Base-by-base conservation (phyloP, 2,797 vertebrate species). In the Falco cherrug region DNA sequence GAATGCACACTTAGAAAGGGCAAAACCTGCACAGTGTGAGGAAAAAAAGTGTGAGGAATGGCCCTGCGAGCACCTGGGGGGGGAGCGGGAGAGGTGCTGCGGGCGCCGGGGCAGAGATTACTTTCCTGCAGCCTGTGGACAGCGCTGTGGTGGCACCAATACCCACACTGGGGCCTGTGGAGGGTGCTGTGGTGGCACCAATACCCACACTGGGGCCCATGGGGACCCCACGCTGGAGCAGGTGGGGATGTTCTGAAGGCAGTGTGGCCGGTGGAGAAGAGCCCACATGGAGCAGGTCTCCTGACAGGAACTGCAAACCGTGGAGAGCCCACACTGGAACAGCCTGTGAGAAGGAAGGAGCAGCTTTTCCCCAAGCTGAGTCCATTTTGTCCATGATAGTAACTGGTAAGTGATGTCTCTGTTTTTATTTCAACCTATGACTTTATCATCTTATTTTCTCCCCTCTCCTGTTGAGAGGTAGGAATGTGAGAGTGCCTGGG, bases 181-280 rank as follows among this genome's bases (percentile, higher is more conserved):
- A 24, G 20, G 24, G 48, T 11, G 48, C 57, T 24, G 4, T 13
- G 48, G 22, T 50, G 48, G 48, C 22, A 21, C 48, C 22, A 50
- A 6, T 13, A 50, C 24, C 22, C 48, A 25, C 48, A 50, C 48
- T 24, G 48, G 12, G 13, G 48, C 48, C 59, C 25, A 43, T 6
- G 28, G 35, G 54, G 28, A n/a, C 50, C 35, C 70, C 6, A 5
- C 4, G 56, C 43, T 13, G 33, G 5, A 35, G 63, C 59, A 39
- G 37, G 25, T 3, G 18, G 16, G 0, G 4, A 6, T 41, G 11
- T 76, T 45, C 70, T 22, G 39, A 78, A 47, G 61, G 53, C 70
- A 35, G 3, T 5, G 8, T 0, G 1, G 61, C 10, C 2, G 0
- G 43, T 1, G 1, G 31, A 56, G 35, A 35, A 43, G 16, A 50